Conservation (phyloP, 2,797 vertebrate genomes). For the Mionectes olivaceus region DNA sequence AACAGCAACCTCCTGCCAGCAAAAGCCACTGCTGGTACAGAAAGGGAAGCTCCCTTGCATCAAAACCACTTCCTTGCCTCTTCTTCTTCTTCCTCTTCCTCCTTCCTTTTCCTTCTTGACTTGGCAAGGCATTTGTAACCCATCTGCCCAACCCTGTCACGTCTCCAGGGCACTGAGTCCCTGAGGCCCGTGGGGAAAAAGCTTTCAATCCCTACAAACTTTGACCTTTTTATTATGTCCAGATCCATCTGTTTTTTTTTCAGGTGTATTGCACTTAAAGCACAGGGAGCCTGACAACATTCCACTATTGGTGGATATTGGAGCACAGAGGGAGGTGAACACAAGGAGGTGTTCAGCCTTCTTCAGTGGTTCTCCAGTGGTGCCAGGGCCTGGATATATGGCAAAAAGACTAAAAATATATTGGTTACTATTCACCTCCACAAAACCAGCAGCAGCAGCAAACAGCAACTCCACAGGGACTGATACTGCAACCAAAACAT, state of each 20-base stretch:
- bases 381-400: background rate
- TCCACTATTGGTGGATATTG: background rate
- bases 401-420: background rate
- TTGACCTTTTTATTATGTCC: background rate
- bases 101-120: background rate
- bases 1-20: background rate
- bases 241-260: background rate
- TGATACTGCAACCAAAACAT: background rate
- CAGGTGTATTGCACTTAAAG: background rate
- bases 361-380: background rate
- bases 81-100: background rate
- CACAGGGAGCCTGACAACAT: background rate
- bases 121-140: background rate
- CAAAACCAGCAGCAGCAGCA: background rate
- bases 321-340: background rate
- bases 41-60: background rate
- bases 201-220: background rate
- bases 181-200: background rate
- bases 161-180: background rate
- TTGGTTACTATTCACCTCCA: background rate
- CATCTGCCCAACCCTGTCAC: background rate
- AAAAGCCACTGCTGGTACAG: background rate
- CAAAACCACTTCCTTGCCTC: background rate
- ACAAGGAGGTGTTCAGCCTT: background rate
- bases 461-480: background rate